Evolutionary conservation across 2,888 invertebrate genomes (phyloP), one percentile per base, ranked within the genome.

Genomic region (Sphaerophoria taeniata): DNA sequence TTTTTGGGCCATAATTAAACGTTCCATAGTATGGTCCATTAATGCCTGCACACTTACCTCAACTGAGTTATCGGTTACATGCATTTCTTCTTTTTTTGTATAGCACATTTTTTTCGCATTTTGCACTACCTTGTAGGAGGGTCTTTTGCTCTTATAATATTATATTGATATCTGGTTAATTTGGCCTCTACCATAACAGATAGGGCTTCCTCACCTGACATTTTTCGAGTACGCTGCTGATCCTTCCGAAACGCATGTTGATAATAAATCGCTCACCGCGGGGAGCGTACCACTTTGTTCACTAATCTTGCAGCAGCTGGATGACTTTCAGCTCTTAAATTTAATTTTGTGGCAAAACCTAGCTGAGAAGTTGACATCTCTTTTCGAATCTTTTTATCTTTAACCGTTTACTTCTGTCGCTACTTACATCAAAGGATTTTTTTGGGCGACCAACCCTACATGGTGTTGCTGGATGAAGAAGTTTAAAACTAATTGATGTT

Each of bases 101-200:
- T 43, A 43, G 39, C 39, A 43, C 39, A 43, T 43, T 43, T 43
- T 43, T 43, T 43, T 43, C 11, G 39, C 39, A 7, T 43, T 43
- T 43, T 36, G 39, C 39, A 43, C 39, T 43, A 43, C 39, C 11
- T 43, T 5, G 39, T 43, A 43, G 39, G 39, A 43, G 47, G 33
- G 47, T 63, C 33, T 63, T 45, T 63, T 45, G 63, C 45, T 63
- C 43, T 61, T 33, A 63, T 36, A 63, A 63, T 33, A 63, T 63
- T 33, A 47, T 47, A 63, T 47, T 47, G 63, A 12, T 63, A 31
- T 11, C 63, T 63, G 2, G 63, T 63, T 31, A 63, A 47, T 33
- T 63, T 63, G 63, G 63, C 63, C 63, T 63, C 47, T 31, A 63
- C 63, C 47, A 61, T 12, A 24, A 45, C 31, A 31, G 24, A 45